A percentile compares a stretch with the other conserved stretches of the same genome.
Conservation (phyloP, 2,888 invertebrate species). For the Drosophila antonietae region DNA sequence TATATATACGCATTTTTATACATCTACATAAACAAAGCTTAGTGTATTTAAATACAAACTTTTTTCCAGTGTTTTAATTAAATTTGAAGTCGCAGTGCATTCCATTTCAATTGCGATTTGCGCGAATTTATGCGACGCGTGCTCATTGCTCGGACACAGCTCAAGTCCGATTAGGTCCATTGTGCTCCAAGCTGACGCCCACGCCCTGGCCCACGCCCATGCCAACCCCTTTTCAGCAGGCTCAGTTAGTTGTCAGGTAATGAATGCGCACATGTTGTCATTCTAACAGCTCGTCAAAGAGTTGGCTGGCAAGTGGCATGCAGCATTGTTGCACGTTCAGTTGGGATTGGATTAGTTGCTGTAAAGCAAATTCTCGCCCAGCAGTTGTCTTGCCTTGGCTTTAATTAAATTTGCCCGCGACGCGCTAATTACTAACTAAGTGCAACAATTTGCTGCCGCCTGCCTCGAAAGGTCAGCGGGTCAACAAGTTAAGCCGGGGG, state of each 20-base stretch:
- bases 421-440: slow-evolving; percentile 30
- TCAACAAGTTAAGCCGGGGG: slow-evolving; percentile 36
- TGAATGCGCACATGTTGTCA: slow-evolving; percentile 64
- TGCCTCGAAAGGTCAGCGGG: slow-evolving; percentile 51
- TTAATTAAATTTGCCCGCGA: slow-evolving; percentile 65
- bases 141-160: slow-evolving; percentile 53
- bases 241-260: slow-evolving; percentile 24
- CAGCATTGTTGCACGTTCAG: slow-evolving; percentile 55
- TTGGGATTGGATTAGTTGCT: neutral
- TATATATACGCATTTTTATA: neutral
- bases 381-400: neutral
- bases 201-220: neutral
- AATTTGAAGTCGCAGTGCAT: slow-evolving; percentile 46
- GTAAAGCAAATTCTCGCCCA: slow-evolving; percentile 22
- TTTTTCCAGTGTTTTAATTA: slow-evolving; percentile 49
- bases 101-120: slow-evolving; percentile 50
- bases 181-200: neutral
- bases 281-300: slow-evolving; percentile 56
- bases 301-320: slow-evolving; percentile 45
- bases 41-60: neutral
- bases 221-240: slow-evolving; percentile 19
- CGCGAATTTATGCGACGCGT: slow-evolving; percentile 63
- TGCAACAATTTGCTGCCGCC: slow-evolving; percentile 22
- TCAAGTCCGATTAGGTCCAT: neutral
- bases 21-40: neutral